Percentiles rank a stretch among this genome's conserved stretches.
phyloP scores from a whole-genome alignment of 2,113 vertebrate genomes.

The Oreochromis tanganicae region DNA sequence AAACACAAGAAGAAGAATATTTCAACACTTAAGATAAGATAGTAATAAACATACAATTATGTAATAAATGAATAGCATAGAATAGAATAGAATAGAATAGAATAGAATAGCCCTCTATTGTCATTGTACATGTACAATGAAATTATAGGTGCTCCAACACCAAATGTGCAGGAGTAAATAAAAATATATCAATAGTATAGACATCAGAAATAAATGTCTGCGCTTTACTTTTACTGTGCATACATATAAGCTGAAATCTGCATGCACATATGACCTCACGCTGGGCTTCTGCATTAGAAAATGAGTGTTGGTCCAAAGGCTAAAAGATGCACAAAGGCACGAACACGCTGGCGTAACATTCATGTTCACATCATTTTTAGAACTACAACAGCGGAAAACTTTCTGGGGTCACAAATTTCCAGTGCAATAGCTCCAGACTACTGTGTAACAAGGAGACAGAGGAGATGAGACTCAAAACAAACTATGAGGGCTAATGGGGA shows the following conservation, averaged over 20 bases:
- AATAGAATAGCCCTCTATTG: not conserved
- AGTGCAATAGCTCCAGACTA: not conserved
- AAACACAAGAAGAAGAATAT: not conserved
- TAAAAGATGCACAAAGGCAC: not conserved
- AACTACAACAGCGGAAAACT: not conserved
- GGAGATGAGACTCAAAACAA: slow-evolving; percentile 28
- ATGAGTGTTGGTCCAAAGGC: not conserved
- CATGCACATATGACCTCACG: not conserved
- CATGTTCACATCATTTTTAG: not conserved
- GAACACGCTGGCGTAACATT: not conserved
- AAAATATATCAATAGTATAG: not conserved
- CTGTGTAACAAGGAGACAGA: slow-evolving; percentile 36
- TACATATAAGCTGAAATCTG: not conserved
- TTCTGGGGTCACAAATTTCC: not conserved
- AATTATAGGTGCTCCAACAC: not conserved
- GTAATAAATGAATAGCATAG: not conserved
- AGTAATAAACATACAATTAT: not conserved
- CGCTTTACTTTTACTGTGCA: not conserved
- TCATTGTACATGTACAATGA: not conserved
- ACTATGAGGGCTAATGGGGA: slow-evolving; percentile 9
- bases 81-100: not conserved
- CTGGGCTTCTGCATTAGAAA: not conserved
- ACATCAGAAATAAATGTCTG: not conserved
- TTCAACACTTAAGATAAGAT: not conserved
- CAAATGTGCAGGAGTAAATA: not conserved